phyloP scores from a whole-genome alignment of 2,113 vertebrate species.

The Gallinago media region DNA sequence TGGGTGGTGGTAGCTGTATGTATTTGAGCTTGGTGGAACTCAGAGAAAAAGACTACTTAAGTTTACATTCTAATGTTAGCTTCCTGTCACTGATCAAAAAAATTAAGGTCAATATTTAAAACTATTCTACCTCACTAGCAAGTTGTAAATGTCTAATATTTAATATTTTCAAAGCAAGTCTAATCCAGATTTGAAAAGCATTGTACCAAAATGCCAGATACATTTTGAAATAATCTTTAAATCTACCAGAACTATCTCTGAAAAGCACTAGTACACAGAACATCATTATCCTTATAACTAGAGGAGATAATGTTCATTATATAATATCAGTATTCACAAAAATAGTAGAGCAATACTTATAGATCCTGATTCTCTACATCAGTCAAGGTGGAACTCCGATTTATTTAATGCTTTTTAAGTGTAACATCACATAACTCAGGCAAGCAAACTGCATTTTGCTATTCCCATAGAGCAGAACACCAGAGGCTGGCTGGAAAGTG shows the following conservation, averaged over 20 bases:
- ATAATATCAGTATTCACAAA: background rate
- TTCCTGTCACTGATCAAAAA: background rate
- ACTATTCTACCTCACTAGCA: background rate
- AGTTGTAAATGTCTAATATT: background rate
- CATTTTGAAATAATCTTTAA: conserved; percentile 53
- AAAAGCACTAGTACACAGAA: background rate
- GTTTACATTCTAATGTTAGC: background rate
- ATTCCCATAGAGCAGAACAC: background rate
- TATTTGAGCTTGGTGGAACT: background rate
- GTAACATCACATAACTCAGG: background rate
- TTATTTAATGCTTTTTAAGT: background rate
- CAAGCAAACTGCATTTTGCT: background rate
- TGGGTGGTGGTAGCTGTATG: too few relatives aligned
- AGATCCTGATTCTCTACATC: background rate
- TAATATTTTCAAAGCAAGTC: background rate
- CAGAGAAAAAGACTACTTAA: background rate
- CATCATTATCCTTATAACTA: background rate
- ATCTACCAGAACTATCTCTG: conserved; percentile 34
- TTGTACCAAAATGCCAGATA: background rate
- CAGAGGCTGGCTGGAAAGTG: background rate
- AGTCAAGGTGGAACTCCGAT: background rate
- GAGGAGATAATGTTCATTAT: background rate
- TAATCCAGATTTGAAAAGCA: conserved; percentile 59
- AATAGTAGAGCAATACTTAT: background rate
- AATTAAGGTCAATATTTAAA: background rate